Percentiles rank a stretch among this genome's conserved stretches.
Evolutionary conservation across 2,888 invertebrate genomes (phyloP).

Genomic region (Amphipyra berbera): DNA sequence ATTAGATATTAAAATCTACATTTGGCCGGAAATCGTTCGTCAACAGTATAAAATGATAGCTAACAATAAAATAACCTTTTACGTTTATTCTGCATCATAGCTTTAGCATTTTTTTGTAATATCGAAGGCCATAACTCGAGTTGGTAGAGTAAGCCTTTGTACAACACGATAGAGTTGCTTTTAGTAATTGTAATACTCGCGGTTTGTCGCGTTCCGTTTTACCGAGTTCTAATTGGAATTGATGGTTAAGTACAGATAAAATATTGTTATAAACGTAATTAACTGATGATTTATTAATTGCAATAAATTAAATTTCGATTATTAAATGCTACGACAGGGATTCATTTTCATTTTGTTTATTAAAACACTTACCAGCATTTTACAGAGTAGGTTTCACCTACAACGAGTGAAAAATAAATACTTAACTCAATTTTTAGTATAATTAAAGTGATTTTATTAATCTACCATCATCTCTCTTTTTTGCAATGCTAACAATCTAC

Average conservation of each 20-base stretch:
- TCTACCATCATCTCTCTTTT: too few species aligned
- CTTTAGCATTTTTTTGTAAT: constrained; percentile 69
- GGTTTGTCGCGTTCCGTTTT: constrained; percentile 50
- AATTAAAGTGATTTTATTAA: too few species aligned
- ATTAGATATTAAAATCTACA: constrained; percentile 24
- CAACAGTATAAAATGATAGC: constrained; percentile 51
- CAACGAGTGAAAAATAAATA: too few species aligned
- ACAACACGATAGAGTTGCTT: constrained; percentile 66
- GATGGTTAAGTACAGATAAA: constrained; percentile 15
- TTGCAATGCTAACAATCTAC: too few species aligned
- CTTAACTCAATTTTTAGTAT: too few species aligned
- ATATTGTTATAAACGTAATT: not conserved
- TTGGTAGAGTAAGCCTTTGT: constrained; percentile 58
- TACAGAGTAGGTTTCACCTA: too few species aligned
- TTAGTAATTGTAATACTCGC: constrained; percentile 42
- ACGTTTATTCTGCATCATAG: constrained; percentile 73
- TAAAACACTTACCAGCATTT: too few species aligned
- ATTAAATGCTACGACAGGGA: not conserved
- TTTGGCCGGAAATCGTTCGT: constrained; percentile 56
- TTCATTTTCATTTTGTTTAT: not conserved
- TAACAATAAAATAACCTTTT: constrained; percentile 77
- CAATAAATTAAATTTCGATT: not conserved
- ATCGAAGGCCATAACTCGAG: constrained; percentile 70
- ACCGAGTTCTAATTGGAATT: constrained; percentile 29
- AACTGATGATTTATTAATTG: not conserved